A percentile compares a stretch with the other conserved stretches of the same genome.
Conservation (phyloP, 2,797 vertebrate genomes). For the Prunella strophiata region DNA sequence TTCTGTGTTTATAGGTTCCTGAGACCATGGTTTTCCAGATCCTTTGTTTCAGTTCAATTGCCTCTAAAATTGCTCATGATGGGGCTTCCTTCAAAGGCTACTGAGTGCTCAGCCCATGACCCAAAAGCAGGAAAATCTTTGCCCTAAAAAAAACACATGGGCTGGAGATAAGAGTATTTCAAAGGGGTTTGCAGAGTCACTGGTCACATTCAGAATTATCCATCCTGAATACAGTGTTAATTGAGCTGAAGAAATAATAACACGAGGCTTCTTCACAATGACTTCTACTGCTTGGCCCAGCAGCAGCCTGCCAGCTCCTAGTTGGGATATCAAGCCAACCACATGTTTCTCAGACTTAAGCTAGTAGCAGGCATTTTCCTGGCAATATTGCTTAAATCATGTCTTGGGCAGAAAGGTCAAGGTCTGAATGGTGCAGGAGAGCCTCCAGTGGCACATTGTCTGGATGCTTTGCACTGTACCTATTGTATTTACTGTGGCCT, state of each 20-base stretch:
- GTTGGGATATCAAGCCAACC: not conserved
- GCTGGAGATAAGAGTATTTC: no score
- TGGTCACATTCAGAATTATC: not conserved
- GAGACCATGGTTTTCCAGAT: not conserved
- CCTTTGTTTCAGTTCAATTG: not conserved
- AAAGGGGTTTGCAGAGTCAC: not conserved
- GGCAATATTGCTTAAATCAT: not conserved
- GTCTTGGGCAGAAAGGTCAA: no score
- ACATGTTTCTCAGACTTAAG: not conserved
- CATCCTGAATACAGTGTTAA: not conserved
- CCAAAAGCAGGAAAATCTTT: not conserved
- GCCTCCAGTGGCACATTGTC: no score
- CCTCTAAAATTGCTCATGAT: not conserved
- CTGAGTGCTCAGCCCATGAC: not conserved
- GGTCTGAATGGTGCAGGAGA: no score
- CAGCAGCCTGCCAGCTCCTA: not conserved
- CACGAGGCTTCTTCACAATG: not conserved
- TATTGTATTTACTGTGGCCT: no score
- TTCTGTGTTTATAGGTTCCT: not conserved
- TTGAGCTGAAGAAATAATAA: not conserved
- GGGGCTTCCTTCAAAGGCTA: not conserved
- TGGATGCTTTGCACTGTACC: no score
- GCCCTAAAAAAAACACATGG: no score
- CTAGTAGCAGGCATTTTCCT: not conserved
- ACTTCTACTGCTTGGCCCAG: not conserved